Conservation (phyloP, 2,113 vertebrate genomes). For the Tachysurus vachellii region DNA sequence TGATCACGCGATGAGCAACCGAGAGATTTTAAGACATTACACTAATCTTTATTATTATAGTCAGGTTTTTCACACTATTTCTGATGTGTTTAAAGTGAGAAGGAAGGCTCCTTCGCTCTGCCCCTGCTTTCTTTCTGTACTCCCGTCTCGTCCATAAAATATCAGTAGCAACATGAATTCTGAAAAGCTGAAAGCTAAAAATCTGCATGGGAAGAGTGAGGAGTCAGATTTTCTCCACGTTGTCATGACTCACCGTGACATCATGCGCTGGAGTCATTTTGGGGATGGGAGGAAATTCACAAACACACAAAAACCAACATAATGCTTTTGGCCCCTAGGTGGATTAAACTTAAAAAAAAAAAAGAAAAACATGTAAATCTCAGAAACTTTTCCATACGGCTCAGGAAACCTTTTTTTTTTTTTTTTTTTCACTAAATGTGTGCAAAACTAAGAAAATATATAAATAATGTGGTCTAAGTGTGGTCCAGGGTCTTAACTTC, state of each 20-base stretch:
- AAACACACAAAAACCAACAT: neutral
- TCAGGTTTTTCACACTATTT: neutral
- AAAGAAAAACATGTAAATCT: neutral
- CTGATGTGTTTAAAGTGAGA: neutral
- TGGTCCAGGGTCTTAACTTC: neutral
- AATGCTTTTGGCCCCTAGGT: neutral
- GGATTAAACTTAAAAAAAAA: neutral
- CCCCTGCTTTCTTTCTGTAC: neutral
- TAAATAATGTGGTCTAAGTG: neutral
- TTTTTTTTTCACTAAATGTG: neutral
- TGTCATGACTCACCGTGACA: neutral
- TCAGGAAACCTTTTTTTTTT: neutral
- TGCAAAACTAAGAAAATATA: neutral
- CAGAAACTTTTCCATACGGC: neutral
- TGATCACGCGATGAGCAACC: too few relatives aligned
- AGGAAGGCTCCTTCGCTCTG: neutral
- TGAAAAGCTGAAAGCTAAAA: neutral
- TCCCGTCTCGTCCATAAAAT: constrained; percentile 19
- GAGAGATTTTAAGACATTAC: too few relatives aligned
- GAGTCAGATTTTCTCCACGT: neutral
- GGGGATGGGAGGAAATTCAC: neutral
- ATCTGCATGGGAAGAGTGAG: constrained; percentile 4
- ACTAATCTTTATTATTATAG: too few relatives aligned
- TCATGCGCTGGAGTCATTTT: neutral
- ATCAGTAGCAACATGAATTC: constrained; percentile 30